These are phyloP conservation scores for Alexandromys fortis DNA, from an alignment of 2,113 vertebrate genomes.

Conservation along the genomic window DNA sequence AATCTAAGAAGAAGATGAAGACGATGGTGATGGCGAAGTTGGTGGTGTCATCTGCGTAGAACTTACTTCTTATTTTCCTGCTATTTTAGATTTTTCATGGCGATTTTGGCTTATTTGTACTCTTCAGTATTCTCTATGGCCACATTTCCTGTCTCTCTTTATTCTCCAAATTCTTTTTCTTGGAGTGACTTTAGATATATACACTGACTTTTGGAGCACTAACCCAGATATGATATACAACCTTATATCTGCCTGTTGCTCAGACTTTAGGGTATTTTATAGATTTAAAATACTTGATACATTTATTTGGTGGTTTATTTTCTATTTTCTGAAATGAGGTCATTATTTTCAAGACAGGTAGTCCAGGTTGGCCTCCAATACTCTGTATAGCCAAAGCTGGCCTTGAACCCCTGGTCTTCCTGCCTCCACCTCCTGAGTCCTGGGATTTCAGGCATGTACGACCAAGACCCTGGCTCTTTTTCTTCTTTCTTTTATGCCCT, in stretches of 20 bases:
- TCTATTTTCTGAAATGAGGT: background rate
- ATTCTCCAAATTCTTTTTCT: background rate
- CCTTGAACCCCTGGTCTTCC: background rate
- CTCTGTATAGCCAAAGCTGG: background rate
- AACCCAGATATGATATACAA: background rate
- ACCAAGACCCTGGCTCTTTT: background rate
- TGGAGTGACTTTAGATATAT: background rate
- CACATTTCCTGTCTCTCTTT: background rate
- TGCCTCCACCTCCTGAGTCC: background rate
- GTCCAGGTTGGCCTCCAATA: background rate
- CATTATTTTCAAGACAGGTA: background rate
- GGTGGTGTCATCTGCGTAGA: background rate
- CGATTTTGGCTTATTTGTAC: background rate
- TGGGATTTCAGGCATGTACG: background rate
- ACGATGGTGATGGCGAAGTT: too few species aligned
- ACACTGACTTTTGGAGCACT: background rate
- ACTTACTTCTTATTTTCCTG: background rate
- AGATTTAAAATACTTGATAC: conserved; percentile 26
- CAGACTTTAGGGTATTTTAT: conserved; percentile 16
- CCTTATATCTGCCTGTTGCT: background rate
- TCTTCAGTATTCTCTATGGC: background rate
- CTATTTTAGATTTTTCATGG: background rate
- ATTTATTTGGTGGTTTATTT: background rate
- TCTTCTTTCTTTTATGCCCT: background rate
- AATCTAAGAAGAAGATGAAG: too few species aligned